Evolutionary conservation across 2,113 vertebrate genomes (phyloP), one percentile per base, ranked within the genome.

Genomic region (Anhinga anhinga): DNA sequence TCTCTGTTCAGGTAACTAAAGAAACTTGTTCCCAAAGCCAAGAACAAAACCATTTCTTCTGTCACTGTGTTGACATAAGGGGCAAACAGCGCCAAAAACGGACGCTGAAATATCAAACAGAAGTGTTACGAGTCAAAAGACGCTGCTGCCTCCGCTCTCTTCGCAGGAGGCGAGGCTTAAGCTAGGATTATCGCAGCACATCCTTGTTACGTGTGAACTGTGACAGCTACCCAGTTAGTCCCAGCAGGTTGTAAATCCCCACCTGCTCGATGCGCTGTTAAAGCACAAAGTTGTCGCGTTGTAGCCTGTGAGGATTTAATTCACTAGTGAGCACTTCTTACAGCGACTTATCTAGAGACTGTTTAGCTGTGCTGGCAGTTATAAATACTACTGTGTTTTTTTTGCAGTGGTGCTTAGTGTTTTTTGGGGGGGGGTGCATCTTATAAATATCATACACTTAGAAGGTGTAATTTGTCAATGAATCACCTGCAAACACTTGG

Each of bases 1-100:
- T 98, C 96, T 73, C 96, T 99, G 0, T 98, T 99, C 98, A 99
- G 99, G 99, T 99, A 97, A 98, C 55, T n/a, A 50, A 83, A 84
- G 29, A 81, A 84, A 40, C 13, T 26, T 50, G 9, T 67, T 79
- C 38, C n/a, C 25, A 23, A 1, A 22, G 32, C 50, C 13, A 23
- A 36, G 50, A 83, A n/a, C 36, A 45, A 12, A 76, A 49, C 5
- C 4, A 3, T 47, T 87, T 78, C 20, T 67, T 86, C 32, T 90
- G 18, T 67, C 32, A 7, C 13, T 22, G 11, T 9, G 15, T 45
- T 52, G 16, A 56, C 45, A 5, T 26, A 34, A 19, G 19, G 49
- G 25, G 14, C 38, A 56, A 81, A 50, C 15, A 15, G 55, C 12
- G 8, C 23, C 45, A 72, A 23, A 74, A 73, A 17, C 8, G 13